A percentile compares a stretch with the other conserved stretches of the same genome.
phyloP scores from a whole-genome alignment of 64 coral and sea anemone genomes.

The Dendronephthya gigantea region DNA sequence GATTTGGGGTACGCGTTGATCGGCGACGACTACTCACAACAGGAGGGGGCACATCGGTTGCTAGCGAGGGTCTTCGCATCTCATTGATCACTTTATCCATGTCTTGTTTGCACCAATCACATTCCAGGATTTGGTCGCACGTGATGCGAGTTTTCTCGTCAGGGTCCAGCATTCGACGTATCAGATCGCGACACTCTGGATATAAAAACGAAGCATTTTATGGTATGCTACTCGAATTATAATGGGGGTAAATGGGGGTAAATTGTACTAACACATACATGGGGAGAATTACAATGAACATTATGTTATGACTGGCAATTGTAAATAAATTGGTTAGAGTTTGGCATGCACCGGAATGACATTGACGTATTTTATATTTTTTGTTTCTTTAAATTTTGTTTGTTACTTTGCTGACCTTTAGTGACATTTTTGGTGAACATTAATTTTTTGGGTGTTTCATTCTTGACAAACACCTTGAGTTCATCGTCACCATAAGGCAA shows the following conservation, averaged over 20 bases:
- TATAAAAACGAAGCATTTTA: not conserved
- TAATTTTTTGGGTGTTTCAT: slow-evolving; percentile 33
- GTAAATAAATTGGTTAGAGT: not conserved
- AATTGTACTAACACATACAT: not conserved
- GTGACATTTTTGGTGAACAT: slow-evolving; percentile 73
- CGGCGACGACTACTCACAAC: not conserved
- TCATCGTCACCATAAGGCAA: slow-evolving; percentile 83
- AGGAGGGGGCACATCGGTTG: not conserved
- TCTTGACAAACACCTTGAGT: slow-evolving; percentile 43
- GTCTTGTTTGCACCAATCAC: slow-evolving; percentile 54
- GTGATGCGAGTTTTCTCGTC: slow-evolving; percentile 59
- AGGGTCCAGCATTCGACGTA: slow-evolving; percentile 50
- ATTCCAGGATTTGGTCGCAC: slow-evolving; percentile 45
- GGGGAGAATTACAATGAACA: too few species aligned
- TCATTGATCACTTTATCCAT: slow-evolving; percentile 19
- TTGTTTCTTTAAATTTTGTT: not conserved
- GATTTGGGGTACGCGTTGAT: not conserved
- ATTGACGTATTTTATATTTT: too few species aligned
- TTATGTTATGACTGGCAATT: not conserved
- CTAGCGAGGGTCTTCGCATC: not conserved
- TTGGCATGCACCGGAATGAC: too few species aligned
- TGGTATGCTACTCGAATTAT: too few species aligned
- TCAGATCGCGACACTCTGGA: slow-evolving; percentile 76
- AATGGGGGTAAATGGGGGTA: too few species aligned
- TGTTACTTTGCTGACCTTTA: slow-evolving; percentile 29